Evolutionary conservation across 2,113 vertebrate genomes (phyloP).

Genomic region (Hemicordylus capensis): DNA sequence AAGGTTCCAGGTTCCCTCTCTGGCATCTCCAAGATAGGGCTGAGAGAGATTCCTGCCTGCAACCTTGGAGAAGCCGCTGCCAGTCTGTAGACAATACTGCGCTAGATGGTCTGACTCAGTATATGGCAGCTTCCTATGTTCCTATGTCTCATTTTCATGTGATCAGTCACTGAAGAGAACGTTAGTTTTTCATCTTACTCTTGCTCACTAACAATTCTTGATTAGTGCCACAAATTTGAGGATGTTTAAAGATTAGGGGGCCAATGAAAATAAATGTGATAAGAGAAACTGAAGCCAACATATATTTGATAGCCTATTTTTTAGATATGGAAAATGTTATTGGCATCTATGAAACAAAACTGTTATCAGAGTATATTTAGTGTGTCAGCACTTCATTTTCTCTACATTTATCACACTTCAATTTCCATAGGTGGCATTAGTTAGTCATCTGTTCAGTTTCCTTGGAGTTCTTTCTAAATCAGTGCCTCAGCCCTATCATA

Average conservation of each 20-base stretch:
- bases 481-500: neutral
- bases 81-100: too few relatives aligned
- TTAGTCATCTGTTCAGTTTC: neutral
- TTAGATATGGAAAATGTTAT: slow-evolving; percentile 2
- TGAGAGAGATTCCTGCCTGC: too few relatives aligned
- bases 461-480: neutral
- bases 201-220: too few relatives aligned
- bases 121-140: too few relatives aligned
- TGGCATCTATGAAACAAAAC: fast-evolving
- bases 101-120: too few relatives aligned
- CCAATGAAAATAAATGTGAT: neutral
- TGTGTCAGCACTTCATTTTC: fast-evolving
- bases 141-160: neutral
- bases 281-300: neutral
- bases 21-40: too few relatives aligned
- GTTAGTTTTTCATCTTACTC: too few relatives aligned
- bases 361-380: neutral
- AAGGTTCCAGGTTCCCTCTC: too few relatives aligned
- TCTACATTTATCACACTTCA: neutral
- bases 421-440: neutral
- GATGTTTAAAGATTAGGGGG: neutral
- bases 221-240: too few relatives aligned
- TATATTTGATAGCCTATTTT: neutral
- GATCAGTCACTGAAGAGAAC: too few relatives aligned
- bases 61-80: too few relatives aligned